A percentile compares a stretch with the other conserved stretches of the same genome.
Evolutionary conservation across 2,113 vertebrate genomes (phyloP).

Genomic region (Anthoscopus minutus): DNA sequence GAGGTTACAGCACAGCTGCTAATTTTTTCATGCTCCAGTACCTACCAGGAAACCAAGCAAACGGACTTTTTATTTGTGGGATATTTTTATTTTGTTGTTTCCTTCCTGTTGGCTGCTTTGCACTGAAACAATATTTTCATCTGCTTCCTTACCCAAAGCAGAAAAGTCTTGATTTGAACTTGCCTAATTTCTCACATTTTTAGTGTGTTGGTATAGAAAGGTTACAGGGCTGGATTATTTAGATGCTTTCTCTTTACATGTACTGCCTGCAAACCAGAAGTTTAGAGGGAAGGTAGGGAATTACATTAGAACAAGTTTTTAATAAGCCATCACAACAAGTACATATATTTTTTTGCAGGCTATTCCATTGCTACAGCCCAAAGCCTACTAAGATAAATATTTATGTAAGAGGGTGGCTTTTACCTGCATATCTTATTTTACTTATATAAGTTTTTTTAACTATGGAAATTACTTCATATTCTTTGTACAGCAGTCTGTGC

Average conservation of each 20-base stretch:
- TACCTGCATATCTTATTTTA: not conserved
- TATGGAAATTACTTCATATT: not conserved
- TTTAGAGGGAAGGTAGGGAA: not conserved
- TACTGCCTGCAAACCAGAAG: not conserved
- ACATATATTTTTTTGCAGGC: slow-evolving; percentile 62
- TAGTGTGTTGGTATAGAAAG: not conserved
- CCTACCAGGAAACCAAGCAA: not conserved
- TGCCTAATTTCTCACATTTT: not conserved
- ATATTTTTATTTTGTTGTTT: not conserved
- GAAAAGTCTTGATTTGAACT: not conserved
- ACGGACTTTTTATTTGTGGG: not conserved
- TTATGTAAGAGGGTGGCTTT: slow-evolving; percentile 61
- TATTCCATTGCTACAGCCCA: slow-evolving; percentile 68
- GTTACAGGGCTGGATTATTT: not conserved
- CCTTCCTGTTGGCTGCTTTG: not conserved
- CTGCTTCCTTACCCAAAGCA: not conserved
- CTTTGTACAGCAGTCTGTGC: not conserved
- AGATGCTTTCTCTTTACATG: not conserved
- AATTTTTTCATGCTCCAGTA: not conserved
- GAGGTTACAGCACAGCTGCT: not conserved
- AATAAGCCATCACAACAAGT: slow-evolving; percentile 62
- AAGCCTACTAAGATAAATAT: slow-evolving; percentile 59
- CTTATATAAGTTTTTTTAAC: not conserved
- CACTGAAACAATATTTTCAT: not conserved
- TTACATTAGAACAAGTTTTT: slow-evolving; percentile 59